Evolutionary conservation across 2,888 invertebrate genomes (phyloP).

Genomic region (Apodemia zela): DNA sequence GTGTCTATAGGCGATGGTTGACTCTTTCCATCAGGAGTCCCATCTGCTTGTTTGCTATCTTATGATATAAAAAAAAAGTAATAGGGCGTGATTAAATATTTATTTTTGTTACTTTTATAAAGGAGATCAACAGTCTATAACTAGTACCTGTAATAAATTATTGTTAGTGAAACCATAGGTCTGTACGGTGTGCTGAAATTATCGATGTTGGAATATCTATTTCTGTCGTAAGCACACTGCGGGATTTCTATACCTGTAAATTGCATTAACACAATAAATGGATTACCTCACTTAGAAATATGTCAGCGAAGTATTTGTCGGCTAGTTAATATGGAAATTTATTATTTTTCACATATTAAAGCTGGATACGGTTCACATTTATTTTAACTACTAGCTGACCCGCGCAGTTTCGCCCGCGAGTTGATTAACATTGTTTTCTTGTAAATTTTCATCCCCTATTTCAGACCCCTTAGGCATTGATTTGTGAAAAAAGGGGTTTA

Average conservation of each 20-base stretch:
- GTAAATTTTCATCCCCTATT: too few relatives aligned
- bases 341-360: neutral
- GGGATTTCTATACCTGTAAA: conserved; percentile 45
- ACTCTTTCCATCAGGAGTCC: too few relatives aligned
- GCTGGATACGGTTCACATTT: neutral
- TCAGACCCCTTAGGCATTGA: too few relatives aligned
- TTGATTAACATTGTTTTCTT: too few relatives aligned
- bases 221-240: conserved; percentile 27
- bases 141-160: conserved; percentile 6
- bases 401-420: too few relatives aligned
- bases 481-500: too few relatives aligned
- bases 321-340: conserved; percentile 11
- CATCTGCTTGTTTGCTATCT: too few relatives aligned
- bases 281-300: conserved; percentile 34
- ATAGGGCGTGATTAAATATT: too few relatives aligned
- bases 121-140: neutral
- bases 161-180: conserved; percentile 30
- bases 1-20: too few relatives aligned
- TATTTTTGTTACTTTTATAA: neutral
- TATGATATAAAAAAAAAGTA: too few relatives aligned
- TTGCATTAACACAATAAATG: conserved; percentile 44
- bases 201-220: conserved; percentile 30
- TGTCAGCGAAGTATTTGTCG: conserved; percentile 15
- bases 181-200: conserved; percentile 25
- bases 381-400: neutral